These are phyloP conservation scores for Eudorcas thomsonii DNA, from an alignment of 2,113 vertebrate genomes.

Conservation along the genomic window DNA sequence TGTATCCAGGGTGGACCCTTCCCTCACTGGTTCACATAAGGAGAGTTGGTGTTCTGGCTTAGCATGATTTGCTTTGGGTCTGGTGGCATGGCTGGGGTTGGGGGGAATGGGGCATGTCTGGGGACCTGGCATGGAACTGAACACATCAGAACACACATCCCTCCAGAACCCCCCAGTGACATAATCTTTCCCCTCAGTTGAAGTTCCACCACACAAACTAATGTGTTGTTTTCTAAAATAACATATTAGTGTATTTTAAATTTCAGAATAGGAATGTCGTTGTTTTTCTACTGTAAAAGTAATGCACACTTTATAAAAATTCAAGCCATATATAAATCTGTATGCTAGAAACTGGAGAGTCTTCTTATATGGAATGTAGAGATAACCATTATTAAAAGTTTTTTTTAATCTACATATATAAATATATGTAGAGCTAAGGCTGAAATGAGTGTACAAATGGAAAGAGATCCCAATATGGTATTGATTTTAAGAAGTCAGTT, in stretches of 20 bases:
- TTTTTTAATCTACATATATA: neutral
- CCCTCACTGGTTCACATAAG: neutral
- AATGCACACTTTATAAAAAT: neutral
- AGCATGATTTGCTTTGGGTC: neutral
- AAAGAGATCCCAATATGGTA: neutral
- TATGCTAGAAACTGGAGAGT: neutral
- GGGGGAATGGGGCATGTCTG: neutral
- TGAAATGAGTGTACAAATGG: neutral
- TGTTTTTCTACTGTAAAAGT: neutral
- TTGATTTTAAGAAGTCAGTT: neutral
- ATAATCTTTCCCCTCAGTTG: neutral
- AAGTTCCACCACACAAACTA: neutral
- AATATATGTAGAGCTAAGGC: neutral
- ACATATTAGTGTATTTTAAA: neutral
- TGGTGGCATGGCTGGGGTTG: neutral
- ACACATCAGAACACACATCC: neutral
- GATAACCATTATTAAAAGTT: neutral
- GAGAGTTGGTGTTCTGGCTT: neutral
- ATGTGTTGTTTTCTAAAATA: neutral
- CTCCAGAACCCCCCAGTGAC: neutral
- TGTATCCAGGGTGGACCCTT: neutral
- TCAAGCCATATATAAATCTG: neutral
- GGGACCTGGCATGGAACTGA: neutral
- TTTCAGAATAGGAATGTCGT: neutral
- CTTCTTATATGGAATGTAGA: neutral